Conservation (phyloP, 2,113 vertebrate species). For the Danio rerio region GRCz12tu NC_133191.1:38630001-38630500, state of each 20-base stretch:
- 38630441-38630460: conserved; percentile 72
- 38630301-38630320: conserved; percentile 80
- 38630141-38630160: conserved; percentile 1
- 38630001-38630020: conserved; percentile 39
- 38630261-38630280: conserved; percentile 78
- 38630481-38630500: conserved; percentile 47
- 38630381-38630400: conserved; percentile 69
- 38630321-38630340: conserved; percentile 67
- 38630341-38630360: conserved; percentile 51
- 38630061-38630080: conserved; percentile 35
- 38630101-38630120: conserved; percentile 25
- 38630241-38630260: conserved; percentile 68
- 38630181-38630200: conserved; percentile 54
- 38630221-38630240: conserved; percentile 59
- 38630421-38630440: conserved; percentile 71
- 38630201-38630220: conserved; percentile 65
- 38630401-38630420: conserved; percentile 66
- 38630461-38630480: conserved; percentile 61
- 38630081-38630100: conserved; percentile 23
- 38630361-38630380: conserved; percentile 60
- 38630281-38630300: conserved; percentile 67
- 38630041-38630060: conserved; percentile 44
- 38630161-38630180: conserved; percentile 36
- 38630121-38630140: conserved; percentile 9
- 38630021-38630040: conserved; percentile 33